Conservation (phyloP, 2,113 vertebrate genomes). For the Calidris pugnax region DNA sequence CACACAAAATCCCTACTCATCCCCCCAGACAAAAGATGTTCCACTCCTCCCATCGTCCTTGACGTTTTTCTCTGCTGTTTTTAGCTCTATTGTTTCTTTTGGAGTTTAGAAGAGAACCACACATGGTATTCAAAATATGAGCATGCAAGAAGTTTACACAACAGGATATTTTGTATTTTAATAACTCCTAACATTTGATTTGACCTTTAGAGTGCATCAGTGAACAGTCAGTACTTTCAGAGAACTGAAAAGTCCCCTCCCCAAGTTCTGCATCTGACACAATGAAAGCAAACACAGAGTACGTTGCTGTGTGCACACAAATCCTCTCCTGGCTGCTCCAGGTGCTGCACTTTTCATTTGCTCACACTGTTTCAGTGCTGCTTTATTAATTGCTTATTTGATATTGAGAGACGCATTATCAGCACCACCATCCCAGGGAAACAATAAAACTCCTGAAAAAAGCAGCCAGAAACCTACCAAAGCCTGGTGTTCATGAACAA, state of each 20-base stretch:
- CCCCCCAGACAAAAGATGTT: neutral
- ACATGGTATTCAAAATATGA: rapidly evolving
- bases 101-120: neutral
- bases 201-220: neutral
- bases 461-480: neutral
- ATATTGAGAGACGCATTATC: rapidly evolving
- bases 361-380: neutral
- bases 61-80: neutral
- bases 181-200: neutral
- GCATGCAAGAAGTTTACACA: rapidly evolving
- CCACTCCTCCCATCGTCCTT: neutral
- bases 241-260: neutral
- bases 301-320: rapidly evolving
- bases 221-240: neutral
- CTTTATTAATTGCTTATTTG: neutral
- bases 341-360: neutral
- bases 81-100: neutral
- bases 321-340: neutral
- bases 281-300: neutral
- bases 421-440: neutral
- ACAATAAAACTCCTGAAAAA: rapidly evolving
- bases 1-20: neutral
- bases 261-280: rapidly evolving
- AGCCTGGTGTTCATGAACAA: rapidly evolving
- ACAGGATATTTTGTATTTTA: neutral